A percentile compares a stretch with the other conserved stretches of the same genome.
Evolutionary conservation across 2,113 vertebrate genomes (phyloP).

Genomic region (Carlito syrichta): DNA sequence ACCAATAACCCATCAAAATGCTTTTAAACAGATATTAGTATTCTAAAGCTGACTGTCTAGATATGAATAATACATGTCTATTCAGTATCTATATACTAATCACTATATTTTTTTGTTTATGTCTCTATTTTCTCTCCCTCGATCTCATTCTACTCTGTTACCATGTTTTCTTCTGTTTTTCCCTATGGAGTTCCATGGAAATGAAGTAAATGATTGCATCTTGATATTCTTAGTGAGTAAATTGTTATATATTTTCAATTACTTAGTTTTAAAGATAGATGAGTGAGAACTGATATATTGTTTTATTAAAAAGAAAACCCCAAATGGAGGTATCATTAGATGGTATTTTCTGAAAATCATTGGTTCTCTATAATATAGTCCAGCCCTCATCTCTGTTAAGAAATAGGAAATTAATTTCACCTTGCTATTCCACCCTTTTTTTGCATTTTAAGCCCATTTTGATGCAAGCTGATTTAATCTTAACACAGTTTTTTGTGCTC

Average conservation of each 20-base stretch:
- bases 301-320: not conserved
- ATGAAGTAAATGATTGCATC: not conserved
- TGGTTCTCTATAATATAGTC: not conserved
- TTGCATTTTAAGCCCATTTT: not conserved
- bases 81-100: not conserved
- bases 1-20: not conserved
- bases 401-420: not conserved
- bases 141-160: not conserved
- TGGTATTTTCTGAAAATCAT: not conserved
- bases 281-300: not conserved
- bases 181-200: not conserved
- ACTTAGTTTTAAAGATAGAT: not conserved
- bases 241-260: not conserved
- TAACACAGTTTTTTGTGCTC: not conserved
- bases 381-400: not conserved
- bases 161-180: not conserved
- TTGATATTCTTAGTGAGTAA: not conserved
- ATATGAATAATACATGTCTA: not conserved
- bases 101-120: not conserved
- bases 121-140: not conserved
- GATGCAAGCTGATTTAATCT: not conserved
- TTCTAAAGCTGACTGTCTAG: not conserved
- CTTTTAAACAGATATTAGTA: not conserved
- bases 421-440: not conserved
- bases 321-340: not conserved